Percentiles rank a stretch among this genome's conserved stretches.
Evolutionary conservation across 2,113 vertebrate genomes (phyloP).

Genomic region (Otus sunia): DNA sequence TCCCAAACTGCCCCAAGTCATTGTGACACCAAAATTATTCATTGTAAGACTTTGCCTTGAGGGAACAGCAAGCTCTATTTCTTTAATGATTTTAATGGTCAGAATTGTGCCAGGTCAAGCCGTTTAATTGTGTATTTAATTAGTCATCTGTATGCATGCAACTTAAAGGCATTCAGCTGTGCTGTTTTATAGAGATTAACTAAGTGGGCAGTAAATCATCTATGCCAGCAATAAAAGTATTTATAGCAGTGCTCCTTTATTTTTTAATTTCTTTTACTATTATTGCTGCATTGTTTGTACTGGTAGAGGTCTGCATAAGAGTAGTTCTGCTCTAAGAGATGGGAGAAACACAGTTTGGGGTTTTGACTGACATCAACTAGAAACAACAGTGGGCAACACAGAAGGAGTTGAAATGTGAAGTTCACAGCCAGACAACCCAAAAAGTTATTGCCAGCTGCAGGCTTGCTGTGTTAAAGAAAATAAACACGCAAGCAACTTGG

Average conservation of each 20-base stretch:
- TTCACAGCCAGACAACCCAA: conserved; percentile 27
- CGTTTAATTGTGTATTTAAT: conserved; percentile 79
- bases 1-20: background rate
- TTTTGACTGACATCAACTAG: conserved; percentile 33
- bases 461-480: conserved; percentile 63
- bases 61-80: conserved; percentile 68
- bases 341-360: conserved; percentile 25
- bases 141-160: conserved; percentile 80
- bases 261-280: background rate
- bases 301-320: conserved; percentile 48
- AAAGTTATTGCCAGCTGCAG: conserved; percentile 53
- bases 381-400: background rate
- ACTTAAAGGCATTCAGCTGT: conserved; percentile 78
- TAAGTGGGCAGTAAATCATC: conserved; percentile 74
- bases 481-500: conserved; percentile 24
- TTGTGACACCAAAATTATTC: conserved; percentile 31
- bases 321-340: conserved; percentile 33
- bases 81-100: conserved; percentile 73
- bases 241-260: conserved; percentile 47
- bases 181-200: conserved; percentile 79
- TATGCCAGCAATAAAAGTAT: conserved; percentile 71
- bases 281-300: conserved; percentile 61
- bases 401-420: conserved; percentile 55
- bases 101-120: conserved; percentile 75
- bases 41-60: conserved; percentile 63